Evolutionary conservation across 1,140 invertebrate species (phyloP).

Genomic region (Drosophila pandora): DNA sequence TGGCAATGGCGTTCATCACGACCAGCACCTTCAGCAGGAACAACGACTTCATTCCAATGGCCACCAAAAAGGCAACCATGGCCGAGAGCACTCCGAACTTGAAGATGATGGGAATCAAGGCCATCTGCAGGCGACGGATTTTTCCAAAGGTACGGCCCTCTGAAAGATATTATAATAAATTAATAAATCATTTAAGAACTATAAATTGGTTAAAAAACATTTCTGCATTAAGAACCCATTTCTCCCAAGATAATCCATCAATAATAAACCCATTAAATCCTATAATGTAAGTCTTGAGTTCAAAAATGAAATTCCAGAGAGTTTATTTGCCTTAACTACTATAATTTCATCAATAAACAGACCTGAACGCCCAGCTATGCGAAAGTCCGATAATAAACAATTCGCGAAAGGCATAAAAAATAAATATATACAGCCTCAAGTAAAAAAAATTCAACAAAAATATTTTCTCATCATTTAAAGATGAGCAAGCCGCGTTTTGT

Average conservation of each 20-base stretch:
- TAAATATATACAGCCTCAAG: not conserved
- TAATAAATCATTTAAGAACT: not conserved
- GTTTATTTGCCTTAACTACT: slow-evolving; percentile 51
- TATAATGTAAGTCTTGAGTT: slow-evolving; percentile 10
- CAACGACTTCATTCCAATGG: slow-evolving; percentile 84
- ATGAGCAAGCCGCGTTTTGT: slow-evolving; percentile 47
- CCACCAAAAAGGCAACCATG: slow-evolving; percentile 83
- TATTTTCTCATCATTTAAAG: slow-evolving; percentile 71
- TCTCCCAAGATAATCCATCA: not conserved
- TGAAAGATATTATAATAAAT: slow-evolving; percentile 16
- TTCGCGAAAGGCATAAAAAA: slow-evolving; percentile 28
- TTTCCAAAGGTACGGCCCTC: slow-evolving; percentile 83
- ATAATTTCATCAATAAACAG: slow-evolving; percentile 77
- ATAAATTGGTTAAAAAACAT: not conserved
- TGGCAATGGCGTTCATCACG: slow-evolving; percentile 72
- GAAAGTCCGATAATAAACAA: slow-evolving; percentile 68
- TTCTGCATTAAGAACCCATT: no score
- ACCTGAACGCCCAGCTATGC: slow-evolving; percentile 68
- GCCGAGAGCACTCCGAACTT: slow-evolving; percentile 85
- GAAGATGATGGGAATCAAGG: slow-evolving; percentile 84
- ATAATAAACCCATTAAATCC: not conserved
- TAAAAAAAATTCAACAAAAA: slow-evolving; percentile 53
- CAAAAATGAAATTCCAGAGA: slow-evolving; percentile 35
- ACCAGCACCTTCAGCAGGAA: slow-evolving; percentile 84
- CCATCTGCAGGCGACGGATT: slow-evolving; percentile 83